Evolutionary conservation across 2,888 invertebrate genomes (phyloP).

Genomic region (Shargacucullia verbasci): DNA sequence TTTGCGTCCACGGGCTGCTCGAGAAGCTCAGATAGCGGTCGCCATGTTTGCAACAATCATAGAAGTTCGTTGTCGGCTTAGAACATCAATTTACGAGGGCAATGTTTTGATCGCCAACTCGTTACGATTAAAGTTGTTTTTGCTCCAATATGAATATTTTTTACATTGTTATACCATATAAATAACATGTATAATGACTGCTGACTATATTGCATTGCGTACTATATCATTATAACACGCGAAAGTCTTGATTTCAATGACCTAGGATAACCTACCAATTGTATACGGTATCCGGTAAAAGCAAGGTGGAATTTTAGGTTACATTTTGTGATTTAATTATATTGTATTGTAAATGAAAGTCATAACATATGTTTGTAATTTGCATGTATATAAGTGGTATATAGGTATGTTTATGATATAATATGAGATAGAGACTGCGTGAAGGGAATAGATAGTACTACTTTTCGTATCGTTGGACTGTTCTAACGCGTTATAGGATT

Average conservation of each 20-base stretch:
- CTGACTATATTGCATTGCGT: constrained; percentile 71
- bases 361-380: constrained; percentile 54
- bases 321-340: constrained; percentile 66
- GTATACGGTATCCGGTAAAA: constrained; percentile 73
- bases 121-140: constrained; percentile 66
- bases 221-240: constrained; percentile 70
- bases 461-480: constrained; percentile 64
- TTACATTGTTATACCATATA: constrained; percentile 57
- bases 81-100: constrained; percentile 74
- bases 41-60: constrained; percentile 89
- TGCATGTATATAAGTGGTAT: constrained; percentile 53
- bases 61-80: constrained; percentile 83
- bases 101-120: constrained; percentile 79
- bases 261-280: constrained; percentile 83
- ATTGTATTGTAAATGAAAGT: constrained; percentile 64
- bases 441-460: constrained; percentile 62
- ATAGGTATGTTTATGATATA: constrained; percentile 44
- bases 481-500: constrained; percentile 62
- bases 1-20: constrained; percentile 83
- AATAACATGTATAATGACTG: constrained; percentile 66
- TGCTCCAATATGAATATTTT: constrained; percentile 61
- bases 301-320: constrained; percentile 74
- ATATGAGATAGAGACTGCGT: constrained; percentile 58
- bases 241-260: constrained; percentile 81
- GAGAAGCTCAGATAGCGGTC: constrained; percentile 89